Percentiles rank a stretch among this genome's conserved stretches.
Conservation (phyloP, 2,797 vertebrate species). For the Betta splendens region DNA sequence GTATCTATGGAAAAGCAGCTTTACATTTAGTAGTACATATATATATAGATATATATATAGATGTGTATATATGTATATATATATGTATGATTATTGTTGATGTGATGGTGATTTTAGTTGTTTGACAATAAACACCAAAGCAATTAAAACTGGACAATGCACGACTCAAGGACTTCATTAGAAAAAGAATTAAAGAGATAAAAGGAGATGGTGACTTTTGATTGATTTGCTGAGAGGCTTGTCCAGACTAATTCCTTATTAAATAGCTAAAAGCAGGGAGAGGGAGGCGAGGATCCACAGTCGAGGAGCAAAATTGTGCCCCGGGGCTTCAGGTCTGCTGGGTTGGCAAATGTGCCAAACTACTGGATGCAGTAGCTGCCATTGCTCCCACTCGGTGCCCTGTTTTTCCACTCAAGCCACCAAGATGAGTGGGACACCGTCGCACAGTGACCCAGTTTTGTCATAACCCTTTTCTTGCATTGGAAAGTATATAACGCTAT, state of each 20-base stretch:
- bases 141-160: no score
- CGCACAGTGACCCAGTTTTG: slow-evolving; percentile 65
- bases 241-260: slow-evolving; percentile 34
- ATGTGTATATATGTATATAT: no score
- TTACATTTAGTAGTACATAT: no score
- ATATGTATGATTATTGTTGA: no score
- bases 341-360: slow-evolving; percentile 34
- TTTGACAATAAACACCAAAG: no score
- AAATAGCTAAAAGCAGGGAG: slow-evolving; percentile 19
- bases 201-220: slow-evolving; percentile 4
- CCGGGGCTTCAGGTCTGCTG: slow-evolving; percentile 36
- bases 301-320: slow-evolving; percentile 41
- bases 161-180: no score
- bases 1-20: no score
- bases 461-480: slow-evolving; percentile 25
- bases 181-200: not conserved
- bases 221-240: not conserved
- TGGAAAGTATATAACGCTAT: slow-evolving; percentile 14
- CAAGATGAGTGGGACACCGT: slow-evolving; percentile 38
- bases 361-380: slow-evolving; percentile 22
- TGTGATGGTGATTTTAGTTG: no score
- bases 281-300: slow-evolving; percentile 20
- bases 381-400: slow-evolving; percentile 44
- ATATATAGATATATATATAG: no score
- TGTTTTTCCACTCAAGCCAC: slow-evolving; percentile 47